A percentile compares a stretch with the other conserved stretches of the same genome.
Conservation (phyloP, 2,797 vertebrate genomes). For the Alauda arvensis region DNA sequence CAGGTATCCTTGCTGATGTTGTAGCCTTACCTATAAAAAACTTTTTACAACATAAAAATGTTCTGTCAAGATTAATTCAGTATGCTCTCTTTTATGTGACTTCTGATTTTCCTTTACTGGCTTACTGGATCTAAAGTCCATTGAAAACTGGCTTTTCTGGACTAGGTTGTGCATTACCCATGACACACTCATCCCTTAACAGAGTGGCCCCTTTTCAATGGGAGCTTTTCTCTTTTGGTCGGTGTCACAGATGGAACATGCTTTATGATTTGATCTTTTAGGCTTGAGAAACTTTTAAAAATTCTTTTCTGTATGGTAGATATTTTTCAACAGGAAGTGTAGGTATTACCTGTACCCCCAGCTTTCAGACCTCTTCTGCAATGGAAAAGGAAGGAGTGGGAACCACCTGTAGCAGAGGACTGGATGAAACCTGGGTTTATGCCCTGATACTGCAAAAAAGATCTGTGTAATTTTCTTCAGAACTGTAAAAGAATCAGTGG, state of each 20-base stretch:
- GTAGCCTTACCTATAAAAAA: not conserved
- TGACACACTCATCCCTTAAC: not conserved
- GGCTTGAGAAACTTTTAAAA: not conserved
- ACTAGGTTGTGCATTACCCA: not conserved
- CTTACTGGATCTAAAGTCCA: not conserved
- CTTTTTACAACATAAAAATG: not conserved
- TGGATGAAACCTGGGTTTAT: not conserved
- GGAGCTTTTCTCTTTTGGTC: not conserved
- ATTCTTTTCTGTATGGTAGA: not conserved
- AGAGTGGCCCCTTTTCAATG: not conserved
- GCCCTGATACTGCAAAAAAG: not conserved
- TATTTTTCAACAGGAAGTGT: not conserved
- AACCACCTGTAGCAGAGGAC: not conserved
- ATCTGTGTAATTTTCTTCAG: not conserved
- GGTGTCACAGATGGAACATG: not conserved
- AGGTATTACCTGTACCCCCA: not conserved
- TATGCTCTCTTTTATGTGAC: not conserved
- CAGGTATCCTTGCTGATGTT: not conserved
- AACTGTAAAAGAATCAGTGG: not conserved
- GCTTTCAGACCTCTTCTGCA: not conserved
- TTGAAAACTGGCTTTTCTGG: not conserved
- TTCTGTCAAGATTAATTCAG: not conserved
- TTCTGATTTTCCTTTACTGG: not conserved
- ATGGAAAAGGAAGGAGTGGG: not conserved
- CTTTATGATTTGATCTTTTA: not conserved